A percentile compares a stretch with the other conserved stretches of the same genome.
These are phyloP conservation scores for Gymnosoma rotundatum DNA, from an alignment of 2,888 invertebrate genomes.

Conservation along the genomic window DNA sequence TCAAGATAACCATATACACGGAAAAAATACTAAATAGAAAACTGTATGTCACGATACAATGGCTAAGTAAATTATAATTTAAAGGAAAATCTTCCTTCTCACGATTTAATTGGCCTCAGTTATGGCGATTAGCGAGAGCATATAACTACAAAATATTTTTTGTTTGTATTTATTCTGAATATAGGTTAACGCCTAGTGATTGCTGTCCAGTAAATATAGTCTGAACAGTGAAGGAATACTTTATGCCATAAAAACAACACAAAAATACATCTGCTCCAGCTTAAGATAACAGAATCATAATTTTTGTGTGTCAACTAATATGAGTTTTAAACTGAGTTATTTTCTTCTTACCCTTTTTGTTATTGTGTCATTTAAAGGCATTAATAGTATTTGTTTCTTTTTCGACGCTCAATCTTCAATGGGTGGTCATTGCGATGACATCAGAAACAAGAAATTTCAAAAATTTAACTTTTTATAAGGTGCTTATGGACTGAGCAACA, in stretches of 20 bases:
- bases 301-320: conserved; percentile 20
- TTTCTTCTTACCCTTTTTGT: conserved; percentile 1
- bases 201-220: conserved; percentile 13
- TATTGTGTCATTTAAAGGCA: conserved; percentile 34
- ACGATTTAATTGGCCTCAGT: too few species aligned
- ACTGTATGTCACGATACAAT: too few species aligned
- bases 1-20: too few species aligned
- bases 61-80: too few species aligned
- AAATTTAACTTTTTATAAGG: conserved; percentile 46
- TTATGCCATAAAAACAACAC: conserved; percentile 2
- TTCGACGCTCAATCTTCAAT: conserved; percentile 28
- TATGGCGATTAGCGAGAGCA: too few species aligned
- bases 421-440: conserved; percentile 60
- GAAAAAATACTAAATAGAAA: too few species aligned
- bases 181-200: not conserved
- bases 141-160: too few species aligned
- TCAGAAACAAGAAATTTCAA: conserved; percentile 55
- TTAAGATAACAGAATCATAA: conserved; percentile 59
- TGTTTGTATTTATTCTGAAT: too few species aligned
- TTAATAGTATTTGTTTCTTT: conserved; percentile 47
- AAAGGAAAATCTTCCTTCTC: too few species aligned
- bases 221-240: not conserved
- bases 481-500: conserved; percentile 35
- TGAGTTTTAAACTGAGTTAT: conserved; percentile 16
- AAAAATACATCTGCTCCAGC: conserved; percentile 49